These are phyloP conservation scores for Dicyrtoma fusca DNA, from an alignment of 2,888 invertebrate species.

Conservation along the genomic window DNA sequence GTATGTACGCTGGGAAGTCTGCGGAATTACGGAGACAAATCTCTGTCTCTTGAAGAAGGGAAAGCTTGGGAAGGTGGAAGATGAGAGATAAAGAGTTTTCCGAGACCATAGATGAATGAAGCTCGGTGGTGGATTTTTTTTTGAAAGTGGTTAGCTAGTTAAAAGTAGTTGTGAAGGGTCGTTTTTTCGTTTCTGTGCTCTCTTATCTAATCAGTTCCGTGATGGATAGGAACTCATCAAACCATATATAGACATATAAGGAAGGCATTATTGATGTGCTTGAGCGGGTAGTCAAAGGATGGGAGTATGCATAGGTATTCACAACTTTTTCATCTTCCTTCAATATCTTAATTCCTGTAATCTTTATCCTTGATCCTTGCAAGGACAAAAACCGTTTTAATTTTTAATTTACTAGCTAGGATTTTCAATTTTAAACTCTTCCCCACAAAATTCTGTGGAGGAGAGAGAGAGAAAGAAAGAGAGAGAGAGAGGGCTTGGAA, in stretches of 20 bases:
- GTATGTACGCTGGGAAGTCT: neutral
- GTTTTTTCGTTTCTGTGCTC: neutral
- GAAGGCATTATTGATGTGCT: conserved; percentile 18
- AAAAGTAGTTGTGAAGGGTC: conserved; percentile 1
- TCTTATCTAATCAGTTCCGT: conserved; percentile 24
- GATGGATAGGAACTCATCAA: conserved; percentile 24
- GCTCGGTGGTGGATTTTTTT: neutral
- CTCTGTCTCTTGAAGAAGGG: too few relatives aligned
- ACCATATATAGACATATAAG: neutral
- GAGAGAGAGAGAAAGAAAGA: too few relatives aligned
- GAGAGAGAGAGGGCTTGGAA: too few relatives aligned
- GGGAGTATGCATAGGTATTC: too few relatives aligned
- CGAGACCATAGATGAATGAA: neutral
- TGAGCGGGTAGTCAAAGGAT: conserved; percentile 19
- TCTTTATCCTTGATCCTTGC: too few relatives aligned
- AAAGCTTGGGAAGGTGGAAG: conserved; percentile 1
- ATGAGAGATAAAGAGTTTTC: neutral
- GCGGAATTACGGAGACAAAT: too few relatives aligned
- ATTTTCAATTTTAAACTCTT: too few relatives aligned
- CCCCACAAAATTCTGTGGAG: too few relatives aligned
- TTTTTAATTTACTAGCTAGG: too few relatives aligned
- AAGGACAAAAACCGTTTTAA: too few relatives aligned
- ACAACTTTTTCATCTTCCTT: too few relatives aligned
- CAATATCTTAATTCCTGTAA: too few relatives aligned
- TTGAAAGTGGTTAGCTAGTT: neutral